Conservation (phyloP, 2,888 invertebrate species). For the Seladonia tumulorum region DNA sequence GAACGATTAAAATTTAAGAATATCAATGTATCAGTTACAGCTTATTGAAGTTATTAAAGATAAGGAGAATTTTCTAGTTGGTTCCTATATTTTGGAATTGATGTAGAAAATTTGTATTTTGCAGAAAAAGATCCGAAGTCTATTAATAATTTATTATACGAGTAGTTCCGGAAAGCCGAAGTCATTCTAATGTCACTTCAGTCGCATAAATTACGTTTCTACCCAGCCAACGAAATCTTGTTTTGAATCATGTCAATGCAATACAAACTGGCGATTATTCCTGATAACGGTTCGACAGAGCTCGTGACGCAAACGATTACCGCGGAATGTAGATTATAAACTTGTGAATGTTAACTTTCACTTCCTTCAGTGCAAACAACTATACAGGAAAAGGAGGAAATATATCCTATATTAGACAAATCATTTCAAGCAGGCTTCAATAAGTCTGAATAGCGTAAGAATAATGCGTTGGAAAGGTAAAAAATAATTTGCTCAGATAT, state of each 20-base stretch:
- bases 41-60: too few species aligned
- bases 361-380: constrained; percentile 18
- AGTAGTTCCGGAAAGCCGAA: neutral
- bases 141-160: too few species aligned
- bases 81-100: too few species aligned
- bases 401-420: neutral
- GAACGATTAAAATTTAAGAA: too few species aligned
- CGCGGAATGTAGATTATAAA: constrained; percentile 25
- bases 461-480: neutral
- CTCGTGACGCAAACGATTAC: constrained; percentile 25
- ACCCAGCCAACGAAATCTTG: neutral
- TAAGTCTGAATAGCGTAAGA: neutral
- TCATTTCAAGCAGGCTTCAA: neutral
- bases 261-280: constrained; percentile 5
- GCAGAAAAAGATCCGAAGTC: too few species aligned
- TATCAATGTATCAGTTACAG: too few species aligned
- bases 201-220: neutral
- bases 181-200: neutral
- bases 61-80: too few species aligned
- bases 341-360: constrained; percentile 45
- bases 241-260: neutral
- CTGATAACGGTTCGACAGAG: neutral
- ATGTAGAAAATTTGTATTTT: too few species aligned
- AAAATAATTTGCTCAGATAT: neutral
- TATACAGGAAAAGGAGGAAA: neutral